A percentile compares a stretch with the other conserved stretches of the same genome.
Conservation (phyloP, 1,140 invertebrate genomes). For the Drosophila suzukii region DNA sequence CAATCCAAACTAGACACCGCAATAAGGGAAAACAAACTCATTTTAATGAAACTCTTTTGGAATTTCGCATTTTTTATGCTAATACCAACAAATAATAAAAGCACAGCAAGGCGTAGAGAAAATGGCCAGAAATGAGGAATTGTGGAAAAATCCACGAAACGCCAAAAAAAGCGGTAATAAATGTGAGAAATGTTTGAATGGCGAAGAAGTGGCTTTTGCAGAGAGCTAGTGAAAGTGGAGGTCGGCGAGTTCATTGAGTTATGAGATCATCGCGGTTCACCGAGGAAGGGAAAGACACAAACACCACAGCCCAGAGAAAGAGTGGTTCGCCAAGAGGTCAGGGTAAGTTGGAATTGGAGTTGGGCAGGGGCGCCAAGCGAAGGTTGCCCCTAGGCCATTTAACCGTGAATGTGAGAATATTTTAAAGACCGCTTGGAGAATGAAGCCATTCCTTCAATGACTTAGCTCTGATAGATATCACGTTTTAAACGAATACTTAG, state of each 20-base stretch:
- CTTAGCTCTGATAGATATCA: neutral
- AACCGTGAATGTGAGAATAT: neutral
- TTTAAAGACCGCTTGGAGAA: neutral
- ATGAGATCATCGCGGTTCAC: conserved; percentile 38
- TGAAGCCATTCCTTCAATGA: neutral
- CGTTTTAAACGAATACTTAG: no score
- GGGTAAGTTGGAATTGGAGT: neutral
- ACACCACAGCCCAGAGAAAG: neutral
- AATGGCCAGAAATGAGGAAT: conserved; percentile 42
- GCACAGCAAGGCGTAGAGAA: conserved; percentile 24
- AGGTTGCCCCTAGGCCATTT: neutral
- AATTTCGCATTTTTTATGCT: conserved; percentile 59
- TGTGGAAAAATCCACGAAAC: conserved; percentile 47
- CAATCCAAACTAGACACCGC: conserved; percentile 23
- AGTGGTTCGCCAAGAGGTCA: conserved; percentile 8
- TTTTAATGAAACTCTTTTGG: conserved; percentile 73
- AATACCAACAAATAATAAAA: conserved; percentile 61
- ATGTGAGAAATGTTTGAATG: conserved; percentile 46
- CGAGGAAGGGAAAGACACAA: conserved; percentile 3
- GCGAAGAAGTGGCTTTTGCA: conserved; percentile 19
- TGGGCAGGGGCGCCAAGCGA: neutral
- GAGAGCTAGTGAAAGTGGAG: conserved; percentile 53
- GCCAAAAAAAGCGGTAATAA: conserved; percentile 43
- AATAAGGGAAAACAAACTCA: conserved; percentile 37
- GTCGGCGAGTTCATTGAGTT: conserved; percentile 48